Base-by-base conservation (phyloP, 64 coral and sea anemone genomes). In the Pachyseris speciosa region DNA sequence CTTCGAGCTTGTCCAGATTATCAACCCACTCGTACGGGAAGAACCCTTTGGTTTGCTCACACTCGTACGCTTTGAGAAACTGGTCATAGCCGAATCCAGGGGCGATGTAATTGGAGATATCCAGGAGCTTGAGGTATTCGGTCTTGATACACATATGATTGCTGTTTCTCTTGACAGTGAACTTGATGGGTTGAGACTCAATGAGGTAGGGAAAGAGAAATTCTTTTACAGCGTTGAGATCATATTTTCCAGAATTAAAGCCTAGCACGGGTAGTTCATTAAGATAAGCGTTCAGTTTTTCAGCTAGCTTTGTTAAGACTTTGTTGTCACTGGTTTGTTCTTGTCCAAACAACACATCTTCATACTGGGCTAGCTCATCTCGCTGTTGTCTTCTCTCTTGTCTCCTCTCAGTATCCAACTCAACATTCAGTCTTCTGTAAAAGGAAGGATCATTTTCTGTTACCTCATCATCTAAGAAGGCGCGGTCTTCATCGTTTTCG, bases 401-500 rank as follows among this genome's bases (percentile, higher is more conserved):
- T n/a, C n/a, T n/a, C n/a, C n/a, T n/a, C n/a, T n/a, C n/a, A n/a
- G n/a, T n/a, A n/a, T n/a, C n/a, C n/a, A n/a, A n/a, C n/a, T n/a
- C n/a, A n/a, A n/a, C n/a, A 25, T 92, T 34, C 1, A 86, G 36
- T 8, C 69, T 33, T 53, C 83, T 19, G 69, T 86, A 92, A 67
- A 92, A 92, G 17, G 58, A 75, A 19, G 29, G 57, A 41, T 36
- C 81, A 16, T 92, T 39, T 86, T 92, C 57, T 36, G 63, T 69
- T 41, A 52, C 4, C 26, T 86, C 69, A 49, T 94, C 75, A 37
- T 94, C 64, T 37, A 94, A 2, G 72, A 94, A 94, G 8, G 40
- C 74, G 1, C 74, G 73, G 58, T 94, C 80, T 75, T 85, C 68
- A 61, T 92, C 90, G 15, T 64, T 92, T 72, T 91, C 72, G 37